Base-by-base conservation (phyloP, 2,113 vertebrate genomes). In the Poicephalus gulielmi region DNA sequence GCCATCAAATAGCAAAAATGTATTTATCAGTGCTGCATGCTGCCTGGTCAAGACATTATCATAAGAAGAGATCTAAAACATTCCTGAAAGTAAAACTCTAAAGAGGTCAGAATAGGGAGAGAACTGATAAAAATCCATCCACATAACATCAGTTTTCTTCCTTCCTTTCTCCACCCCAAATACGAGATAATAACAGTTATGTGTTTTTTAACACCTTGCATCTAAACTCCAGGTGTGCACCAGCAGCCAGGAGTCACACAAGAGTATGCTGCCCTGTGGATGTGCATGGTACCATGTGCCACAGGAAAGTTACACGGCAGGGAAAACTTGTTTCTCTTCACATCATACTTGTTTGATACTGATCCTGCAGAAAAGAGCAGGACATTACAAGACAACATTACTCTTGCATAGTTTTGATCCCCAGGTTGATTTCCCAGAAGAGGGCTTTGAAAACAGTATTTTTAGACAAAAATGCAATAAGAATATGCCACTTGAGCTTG, bases 251-350 rank as follows among this genome's bases (percentile, higher is more conserved):
- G 15, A 82, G 50, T 35, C 1, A 0, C 30, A 25, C 9, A 30
- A 30, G 67, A 23, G 20, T 23, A 66, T 86, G 80, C 46, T 52
- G 37, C 31, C n/a, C 44, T 0, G 0, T 1, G 1, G 27, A 7
- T 7, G 3, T 1, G 1, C 4, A 1, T 16, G 33, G 14, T 39
- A 55, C 35, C 50, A 59, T 0, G 0, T n/a, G 30, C 55, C 55
- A n/a, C 0, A 0, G 22, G 7, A 30, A 50, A 23, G 13, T n/a
- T 24, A 55, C 33, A 23, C 53, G 46, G 41, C 39, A 35, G 13
- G 25, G 44, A 39, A 68, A 52, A 57, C 8, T 17, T 2, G 1
- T 33, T 93, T 69, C 30, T 30, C 12, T 73, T 81, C 77, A 68
- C 22, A n/a, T 19, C 2, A 2, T 11, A 15, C 47, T 25, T 52